phyloP scores from a whole-genome alignment of 1,140 invertebrate genomes.

The Zaprionus davidi region DNA sequence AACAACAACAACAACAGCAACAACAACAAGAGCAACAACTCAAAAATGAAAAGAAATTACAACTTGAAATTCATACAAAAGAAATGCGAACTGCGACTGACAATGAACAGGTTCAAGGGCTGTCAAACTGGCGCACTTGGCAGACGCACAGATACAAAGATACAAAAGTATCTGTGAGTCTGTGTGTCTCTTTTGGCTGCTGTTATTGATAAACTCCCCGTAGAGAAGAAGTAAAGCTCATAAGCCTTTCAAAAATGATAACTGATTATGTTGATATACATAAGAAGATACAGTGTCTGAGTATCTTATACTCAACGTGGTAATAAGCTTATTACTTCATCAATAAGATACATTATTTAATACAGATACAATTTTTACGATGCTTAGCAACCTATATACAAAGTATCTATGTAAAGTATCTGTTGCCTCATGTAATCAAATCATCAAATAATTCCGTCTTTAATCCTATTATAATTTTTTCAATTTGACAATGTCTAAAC shows the following conservation, averaged over 20 bases:
- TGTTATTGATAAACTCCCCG: slow-evolving; percentile 11
- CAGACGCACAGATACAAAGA: slow-evolving; percentile 16
- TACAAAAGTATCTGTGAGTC: slow-evolving; percentile 24
- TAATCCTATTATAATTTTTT: not conserved
- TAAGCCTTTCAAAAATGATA: slow-evolving; percentile 17
- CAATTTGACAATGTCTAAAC: not conserved
- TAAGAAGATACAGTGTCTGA: not conserved
- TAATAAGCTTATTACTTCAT: not conserved
- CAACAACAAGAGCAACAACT: slow-evolving; percentile 11
- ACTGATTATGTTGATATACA: not conserved
- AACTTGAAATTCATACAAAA: slow-evolving; percentile 50
- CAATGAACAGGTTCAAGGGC: slow-evolving; percentile 52
- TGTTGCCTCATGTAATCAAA: not conserved
- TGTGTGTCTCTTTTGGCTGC: slow-evolving; percentile 6
- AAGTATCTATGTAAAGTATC: not conserved
- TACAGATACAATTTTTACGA: not conserved
- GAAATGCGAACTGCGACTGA: slow-evolving; percentile 32
- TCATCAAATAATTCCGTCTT: not conserved
- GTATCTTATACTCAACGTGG: not conserved
- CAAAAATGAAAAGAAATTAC: slow-evolving; percentile 49
- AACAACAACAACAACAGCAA: not conserved
- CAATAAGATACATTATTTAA: not conserved
- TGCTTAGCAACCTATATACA: not conserved
- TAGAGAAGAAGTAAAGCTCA: not conserved
- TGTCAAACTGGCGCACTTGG: slow-evolving; percentile 14